Evolutionary conservation across 1,140 invertebrate species (phyloP).

Genomic region (Cydia strobilella): DNA sequence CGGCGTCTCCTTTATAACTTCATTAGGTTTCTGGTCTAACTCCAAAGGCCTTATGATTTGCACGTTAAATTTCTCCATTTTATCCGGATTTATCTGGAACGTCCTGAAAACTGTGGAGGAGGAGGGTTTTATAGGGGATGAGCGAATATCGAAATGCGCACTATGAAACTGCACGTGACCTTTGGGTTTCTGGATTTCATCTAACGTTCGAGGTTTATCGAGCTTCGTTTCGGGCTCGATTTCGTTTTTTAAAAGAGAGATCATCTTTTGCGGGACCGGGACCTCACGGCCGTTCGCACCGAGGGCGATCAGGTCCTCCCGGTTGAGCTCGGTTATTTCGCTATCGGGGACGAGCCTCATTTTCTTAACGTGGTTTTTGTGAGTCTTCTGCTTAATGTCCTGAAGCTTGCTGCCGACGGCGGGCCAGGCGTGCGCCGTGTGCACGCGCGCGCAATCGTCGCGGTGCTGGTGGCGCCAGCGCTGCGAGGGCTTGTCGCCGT

Average conservation of each 20-base stretch:
- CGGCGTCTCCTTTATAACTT: conserved; percentile 10
- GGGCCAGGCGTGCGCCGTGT: conserved; percentile 53
- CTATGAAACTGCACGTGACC: conserved; percentile 65
- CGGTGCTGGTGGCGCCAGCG: conserved; percentile 35
- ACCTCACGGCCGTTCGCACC: neutral
- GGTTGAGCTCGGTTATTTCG: conserved; percentile 43
- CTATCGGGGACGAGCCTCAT: conserved; percentile 45
- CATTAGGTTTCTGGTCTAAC: conserved; percentile 39
- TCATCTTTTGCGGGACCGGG: neutral
- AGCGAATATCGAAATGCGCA: conserved; percentile 72
- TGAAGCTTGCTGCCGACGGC: conserved; percentile 50
- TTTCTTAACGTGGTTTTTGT: conserved; percentile 46
- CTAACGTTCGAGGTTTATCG: neutral
- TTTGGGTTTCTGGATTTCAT: conserved; percentile 39
- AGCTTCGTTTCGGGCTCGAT: neutral
- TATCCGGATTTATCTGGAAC: conserved; percentile 70
- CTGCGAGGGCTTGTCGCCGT: conserved; percentile 36
- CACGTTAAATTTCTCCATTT: conserved; percentile 63
- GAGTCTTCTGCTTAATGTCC: conserved; percentile 45
- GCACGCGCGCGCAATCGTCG: conserved; percentile 54
- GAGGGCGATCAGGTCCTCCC: conserved; percentile 42
- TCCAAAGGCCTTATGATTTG: conserved; percentile 59
- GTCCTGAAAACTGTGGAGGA: conserved; percentile 65
- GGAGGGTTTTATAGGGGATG: conserved; percentile 71
- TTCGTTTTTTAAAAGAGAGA: conserved; percentile 6